These are phyloP conservation scores for Drosophila auraria DNA, from an alignment of 1,140 invertebrate species.

Conservation along the genomic window DNA sequence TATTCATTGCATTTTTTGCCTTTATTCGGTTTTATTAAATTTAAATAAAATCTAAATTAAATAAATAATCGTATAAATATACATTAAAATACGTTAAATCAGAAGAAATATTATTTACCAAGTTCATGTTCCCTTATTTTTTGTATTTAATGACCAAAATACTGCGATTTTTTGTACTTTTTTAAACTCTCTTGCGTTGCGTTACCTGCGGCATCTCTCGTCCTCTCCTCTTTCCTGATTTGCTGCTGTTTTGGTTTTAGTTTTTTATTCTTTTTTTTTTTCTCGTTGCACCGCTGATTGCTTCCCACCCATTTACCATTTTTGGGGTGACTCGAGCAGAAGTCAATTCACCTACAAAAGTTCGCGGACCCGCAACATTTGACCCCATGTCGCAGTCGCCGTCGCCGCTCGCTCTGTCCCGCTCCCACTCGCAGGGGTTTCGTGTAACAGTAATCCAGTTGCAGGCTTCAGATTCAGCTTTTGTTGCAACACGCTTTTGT, in stretches of 20 bases:
- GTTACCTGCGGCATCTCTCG: neutral
- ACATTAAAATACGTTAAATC: too few relatives aligned
- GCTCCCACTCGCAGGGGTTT: neutral
- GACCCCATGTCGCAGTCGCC: constrained; percentile 32
- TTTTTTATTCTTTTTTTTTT: neutral
- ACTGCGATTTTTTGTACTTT: neutral
- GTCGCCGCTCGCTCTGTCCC: neutral
- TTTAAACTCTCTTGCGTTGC: neutral
- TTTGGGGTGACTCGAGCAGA: constrained; percentile 42
- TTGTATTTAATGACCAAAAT: too few relatives aligned
- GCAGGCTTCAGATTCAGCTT: constrained; percentile 48
- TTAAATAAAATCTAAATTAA: neutral
- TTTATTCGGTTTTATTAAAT: too few relatives aligned
- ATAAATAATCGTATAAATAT: neutral
- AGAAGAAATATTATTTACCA: neutral
- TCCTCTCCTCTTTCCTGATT: neutral
- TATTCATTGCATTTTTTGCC: too few relatives aligned
- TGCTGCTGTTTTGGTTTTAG: neutral
- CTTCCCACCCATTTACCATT: constrained; percentile 45
- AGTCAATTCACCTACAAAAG: constrained; percentile 48
- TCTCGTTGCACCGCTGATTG: constrained; percentile 19
- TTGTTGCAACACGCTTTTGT: constrained; percentile 58
- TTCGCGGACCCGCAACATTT: constrained; percentile 42
- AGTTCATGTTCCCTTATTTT: neutral
- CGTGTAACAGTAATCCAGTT: constrained; percentile 79